Evolutionary conservation across 1,140 invertebrate genomes (phyloP).

Genomic region (Trichonephila clavipes): DNA sequence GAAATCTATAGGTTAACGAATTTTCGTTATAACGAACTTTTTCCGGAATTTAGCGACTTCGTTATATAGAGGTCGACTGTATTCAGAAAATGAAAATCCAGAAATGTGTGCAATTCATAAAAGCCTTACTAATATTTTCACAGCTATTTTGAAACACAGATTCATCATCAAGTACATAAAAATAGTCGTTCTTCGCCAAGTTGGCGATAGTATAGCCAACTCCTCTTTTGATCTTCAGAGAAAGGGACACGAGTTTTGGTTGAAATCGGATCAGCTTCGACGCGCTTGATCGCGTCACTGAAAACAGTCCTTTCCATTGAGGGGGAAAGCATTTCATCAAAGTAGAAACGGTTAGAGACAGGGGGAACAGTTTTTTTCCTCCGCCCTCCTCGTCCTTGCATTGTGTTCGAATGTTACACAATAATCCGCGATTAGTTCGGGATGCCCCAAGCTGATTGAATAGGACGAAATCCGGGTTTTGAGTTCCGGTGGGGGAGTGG

Average conservation of each 20-base stretch:
- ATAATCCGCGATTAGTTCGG: constrained; percentile 35
- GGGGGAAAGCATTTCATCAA: neutral
- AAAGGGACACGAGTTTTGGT: neutral
- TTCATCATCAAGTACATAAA: neutral
- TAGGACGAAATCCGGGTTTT: neutral
- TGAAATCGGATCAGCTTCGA: constrained; percentile 13
- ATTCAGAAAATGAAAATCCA: no score
- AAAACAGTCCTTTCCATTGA: neutral
- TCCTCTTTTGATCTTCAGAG: neutral
- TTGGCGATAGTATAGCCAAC: neutral
- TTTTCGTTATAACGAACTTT: no score
- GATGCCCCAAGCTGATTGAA: neutral
- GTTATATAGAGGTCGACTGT: no score
- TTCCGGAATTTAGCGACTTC: no score
- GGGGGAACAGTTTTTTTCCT: neutral
- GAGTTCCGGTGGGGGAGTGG: neutral
- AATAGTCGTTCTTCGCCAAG: neutral
- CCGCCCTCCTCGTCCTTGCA: neutral
- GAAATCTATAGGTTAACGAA: no score
- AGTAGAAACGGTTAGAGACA: neutral
- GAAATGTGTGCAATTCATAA: no score
- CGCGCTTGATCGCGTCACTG: neutral
- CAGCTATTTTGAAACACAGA: neutral
- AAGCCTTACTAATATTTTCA: no score
- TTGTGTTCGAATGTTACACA: constrained; percentile 27